Evolutionary conservation across 2,113 vertebrate genomes (phyloP), one percentile per base, ranked within the genome.

Genomic region (Platysternon megacephalum): DNA sequence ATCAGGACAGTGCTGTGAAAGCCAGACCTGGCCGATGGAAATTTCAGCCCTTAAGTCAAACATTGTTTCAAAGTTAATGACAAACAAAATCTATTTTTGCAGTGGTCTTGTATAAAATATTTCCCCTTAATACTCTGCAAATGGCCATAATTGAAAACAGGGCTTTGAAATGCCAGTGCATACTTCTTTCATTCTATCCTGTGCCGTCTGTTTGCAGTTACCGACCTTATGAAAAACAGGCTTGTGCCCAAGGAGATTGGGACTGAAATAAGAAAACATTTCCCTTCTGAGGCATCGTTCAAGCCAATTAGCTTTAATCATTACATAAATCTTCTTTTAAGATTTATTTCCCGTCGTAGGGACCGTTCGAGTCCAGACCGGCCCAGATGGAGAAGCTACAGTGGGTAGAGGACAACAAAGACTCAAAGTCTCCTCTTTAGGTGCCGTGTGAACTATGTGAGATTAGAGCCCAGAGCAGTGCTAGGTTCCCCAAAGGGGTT

Each of bases 11-110:
- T 4, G 17, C n/a, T 2, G 0, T 79, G 90, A 97, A 92, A 95
- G 91, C 81, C 96, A 98, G 96, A 97, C 61, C 92, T 93, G 97
- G 96, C 89, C 52, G 84, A 93, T 92, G 97, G 96, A 97, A 98
- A 98, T 97, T 97, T 97, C 97, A 97, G 88, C 97, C 94, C 96
- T 95, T 32, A 96, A 97, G 94, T 98, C 97, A 98, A 98, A 98
- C 94, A 95, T 98, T 98, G 97, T 98, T 98, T 98, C 97, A 98
- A 97, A 98, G 97, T 94, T 98, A 98, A 98, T 97, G 97, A 97
- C 97, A 98, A 98, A 98, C 96, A 98, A 98, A 97, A 98, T 98
- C 98, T 98, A 98, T 98, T 98, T 98, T 98, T 98, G 97, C 97
- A 97, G 96, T 94, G 97, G 98, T 95, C 97, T 98, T 98, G 93